Base-by-base conservation (phyloP, 2,888 invertebrate genomes). In the Prenolepis imparis region DNA sequence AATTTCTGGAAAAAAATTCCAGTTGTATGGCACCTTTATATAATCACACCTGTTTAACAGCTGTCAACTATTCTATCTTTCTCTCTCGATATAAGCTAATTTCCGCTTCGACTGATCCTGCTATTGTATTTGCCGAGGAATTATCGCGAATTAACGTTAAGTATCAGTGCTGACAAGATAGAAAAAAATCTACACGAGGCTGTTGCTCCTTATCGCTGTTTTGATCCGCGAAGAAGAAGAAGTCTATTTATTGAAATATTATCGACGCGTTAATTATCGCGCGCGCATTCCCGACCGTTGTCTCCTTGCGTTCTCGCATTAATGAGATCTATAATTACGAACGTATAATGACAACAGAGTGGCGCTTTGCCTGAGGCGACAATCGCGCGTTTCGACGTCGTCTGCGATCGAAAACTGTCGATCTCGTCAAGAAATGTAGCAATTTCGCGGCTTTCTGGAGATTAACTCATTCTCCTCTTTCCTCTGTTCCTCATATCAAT, bases 321-420 rank as follows among this genome's bases (percentile, higher is more conserved):
- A 55, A 52, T 77, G 75, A 28, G 28, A 77, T 68, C 55, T 57
- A 55, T 77, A 77, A 77, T 57, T 68, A 77, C 52, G 28, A 55
- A 67, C 6, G 24, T 24, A 68, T 77, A 77, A 67, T 55, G 55
- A 32, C 11, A 39, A 67, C 52, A 41, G 70, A 68, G 70, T 75
- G 64, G 52, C 64, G 55, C 28, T 68, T 21, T 55, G 77, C 68
- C 52, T 0, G 28, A 67, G 68, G 28, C 77, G 68, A 67, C 67
- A 52, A 73, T 67, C 55, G 15, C 28, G 24, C 24, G 11, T 18
- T 64, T 44, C 21, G 9, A n/a, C 3, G 21, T 44, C 44, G 59
- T 12, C 8, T 21, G 41, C 9, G 36, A 77, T 32, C 48, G 6
- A n/a, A 48, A 74, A 15, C 3, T 48, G 44, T 11, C 44, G n/a